phyloP scores from a whole-genome alignment of 2,797 vertebrate genomes.

The Chiroxiphia lanceolata region DNA sequence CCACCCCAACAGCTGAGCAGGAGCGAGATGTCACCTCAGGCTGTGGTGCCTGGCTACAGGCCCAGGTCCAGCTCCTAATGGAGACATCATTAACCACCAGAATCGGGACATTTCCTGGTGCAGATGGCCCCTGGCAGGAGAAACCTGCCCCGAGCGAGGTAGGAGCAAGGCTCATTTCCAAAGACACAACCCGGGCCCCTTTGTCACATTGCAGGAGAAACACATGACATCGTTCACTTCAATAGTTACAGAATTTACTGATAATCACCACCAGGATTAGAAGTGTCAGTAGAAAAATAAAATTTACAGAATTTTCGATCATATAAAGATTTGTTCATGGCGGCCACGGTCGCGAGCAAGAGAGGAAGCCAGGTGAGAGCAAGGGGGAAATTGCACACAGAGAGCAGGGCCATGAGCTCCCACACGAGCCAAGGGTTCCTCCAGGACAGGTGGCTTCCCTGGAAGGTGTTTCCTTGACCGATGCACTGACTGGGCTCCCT shows the following conservation, averaged over 20 bases:
- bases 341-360: background rate
- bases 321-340: constrained; percentile 70
- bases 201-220: background rate
- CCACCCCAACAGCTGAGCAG: background rate
- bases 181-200: background rate
- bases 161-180: background rate
- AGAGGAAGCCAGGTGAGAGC: background rate
- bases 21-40: accelerated
- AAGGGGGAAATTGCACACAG: background rate
- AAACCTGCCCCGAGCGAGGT: accelerated
- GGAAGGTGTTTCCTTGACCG: background rate
- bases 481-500: background rate
- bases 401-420: background rate
- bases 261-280: constrained; percentile 68
- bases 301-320: constrained; percentile 52
- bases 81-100: background rate
- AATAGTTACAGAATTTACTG: constrained; percentile 66
- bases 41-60: background rate
- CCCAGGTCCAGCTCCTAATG: background rate
- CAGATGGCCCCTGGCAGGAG: accelerated
- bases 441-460: background rate
- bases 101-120: background rate
- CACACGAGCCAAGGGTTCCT: accelerated
- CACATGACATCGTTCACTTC: background rate
- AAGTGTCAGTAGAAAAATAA: constrained; percentile 81